Base-by-base conservation (phyloP, 2,888 invertebrate species). In the Embidobia sp. region DNA sequence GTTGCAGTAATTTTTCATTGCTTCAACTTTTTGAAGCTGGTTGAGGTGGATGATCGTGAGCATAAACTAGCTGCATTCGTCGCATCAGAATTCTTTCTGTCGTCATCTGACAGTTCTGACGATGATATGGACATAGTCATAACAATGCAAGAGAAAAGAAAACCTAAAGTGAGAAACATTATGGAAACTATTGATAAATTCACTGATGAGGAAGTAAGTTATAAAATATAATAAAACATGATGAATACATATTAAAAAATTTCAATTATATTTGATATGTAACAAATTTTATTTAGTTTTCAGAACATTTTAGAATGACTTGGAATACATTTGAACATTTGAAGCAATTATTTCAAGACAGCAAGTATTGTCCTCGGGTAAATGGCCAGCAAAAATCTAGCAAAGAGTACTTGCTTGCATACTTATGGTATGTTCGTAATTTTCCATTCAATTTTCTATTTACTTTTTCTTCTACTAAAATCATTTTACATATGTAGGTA, bases 101-200 rank as follows among this genome's bases (percentile, higher is more conserved):
- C 37, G 3, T 37, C 37, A 37, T 37, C 37, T 3, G 37, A 37
- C 7, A 37, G 37, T 37, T 37, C 37, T 5, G 37, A 37, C 3
- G 37, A 37, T 37, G 37, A 37, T 8, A 15, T 37, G 1, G 37
- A 37, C 5, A 37, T 13, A 1, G 15, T 37, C 4, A 15, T 31
- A 5, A 8, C 31, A 5, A 31, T 31, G 31, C 5, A 10, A n/a
- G 31, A 10, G 8, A 31, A 8, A 31, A 10, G 8, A 8, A 10
- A 2, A 2, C 31, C 31, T 2, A 31, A 8, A 31, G 31, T 31
- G 31, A 8, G 31, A n/a, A 2, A 3, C 8, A n/a, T 31, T 31
- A 8, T 6, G 3, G 31, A 31, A 6, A 8, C 3, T 6, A 31
- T 31, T 6, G 8, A 31, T 31, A 8, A 31, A 31, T 31, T 31